Evolutionary conservation across 1,140 invertebrate species (phyloP), one percentile per base, ranked within the genome.

Genomic region (Lucilia sericata): DNA sequence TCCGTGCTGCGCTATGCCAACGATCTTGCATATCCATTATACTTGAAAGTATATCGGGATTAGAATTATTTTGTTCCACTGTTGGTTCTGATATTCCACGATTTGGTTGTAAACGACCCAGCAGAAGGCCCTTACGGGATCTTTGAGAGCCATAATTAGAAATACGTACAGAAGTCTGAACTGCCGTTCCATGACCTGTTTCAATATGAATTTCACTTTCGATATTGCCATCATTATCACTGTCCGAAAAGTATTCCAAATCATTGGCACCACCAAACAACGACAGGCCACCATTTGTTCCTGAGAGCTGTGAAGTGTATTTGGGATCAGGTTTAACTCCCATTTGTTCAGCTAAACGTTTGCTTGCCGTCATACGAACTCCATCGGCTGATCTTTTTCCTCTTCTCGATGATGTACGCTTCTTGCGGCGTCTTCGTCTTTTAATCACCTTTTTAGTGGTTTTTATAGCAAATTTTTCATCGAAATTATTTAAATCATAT

Each of bases 1-100:
- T 88, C 5, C 89, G 87, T 8, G 86, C 84, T 0, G 89, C 88
- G 47, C 93, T 94, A 87, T 95, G 94, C 88, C 96, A 94, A n/a
- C 94, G 91, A 84, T 94, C 93, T 91, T 97, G 96, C 84, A 93
- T 93, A 81, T 94, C 93, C 86, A 98, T 92, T 84, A 98, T 97
- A 85, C 92, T 94, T 12, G 94, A 94, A 1, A 98, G 88, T 0
- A 98, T 86, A 90, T 96, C 95, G 2, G 82, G 60, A 21, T 84
- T 65, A 51, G 83, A 51, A 10, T 85, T 81, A 7, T 30, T 83
- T 2, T 82, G 83, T 8, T 51, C 47, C 10, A 30, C 47, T 21
- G 51, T n/a, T 0, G 60, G 55, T 51, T 78, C 82, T 14, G 74
- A 36, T 0, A 84, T 4, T 34, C 81, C 25, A 21, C 65, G 83